phyloP scores from a whole-genome alignment of 2,113 vertebrate genomes.

The Oreotrochilus melanogaster region DNA sequence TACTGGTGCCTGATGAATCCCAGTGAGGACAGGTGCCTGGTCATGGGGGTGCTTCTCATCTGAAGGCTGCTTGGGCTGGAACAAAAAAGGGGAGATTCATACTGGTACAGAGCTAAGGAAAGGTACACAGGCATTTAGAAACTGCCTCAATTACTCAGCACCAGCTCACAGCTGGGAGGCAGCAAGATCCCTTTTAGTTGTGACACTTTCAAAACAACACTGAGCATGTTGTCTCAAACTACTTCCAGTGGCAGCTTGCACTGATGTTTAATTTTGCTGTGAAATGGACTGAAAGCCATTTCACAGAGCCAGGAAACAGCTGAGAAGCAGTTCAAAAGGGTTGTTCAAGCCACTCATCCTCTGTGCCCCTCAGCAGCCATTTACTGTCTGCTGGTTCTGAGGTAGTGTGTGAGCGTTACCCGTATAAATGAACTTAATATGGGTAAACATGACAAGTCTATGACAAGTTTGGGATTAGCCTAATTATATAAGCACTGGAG shows the following conservation, averaged over 20 bases:
- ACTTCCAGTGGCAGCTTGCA: background rate
- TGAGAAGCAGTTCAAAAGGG: slow-evolving; percentile 6
- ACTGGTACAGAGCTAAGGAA: background rate
- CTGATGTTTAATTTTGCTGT: slow-evolving; percentile 33
- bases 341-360: background rate
- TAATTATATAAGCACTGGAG: background rate
- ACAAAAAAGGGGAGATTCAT: background rate
- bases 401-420: background rate
- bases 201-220: background rate
- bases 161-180: background rate
- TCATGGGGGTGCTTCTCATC: background rate
- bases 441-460: slow-evolving; percentile 16
- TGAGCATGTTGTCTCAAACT: background rate
- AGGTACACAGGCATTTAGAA: background rate
- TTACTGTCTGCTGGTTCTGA: slow-evolving; percentile 8
- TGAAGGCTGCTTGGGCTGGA: background rate
- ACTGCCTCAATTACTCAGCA: background rate
- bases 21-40: background rate
- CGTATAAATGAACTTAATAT: background rate
- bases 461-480: background rate
- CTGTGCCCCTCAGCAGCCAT: background rate
- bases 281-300: background rate
- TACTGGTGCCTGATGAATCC: background rate
- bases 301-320: background rate
- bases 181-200: background rate